A percentile compares a stretch with the other conserved stretches of the same genome.
phyloP scores from a whole-genome alignment of 1,140 invertebrate species.

The Trichonephila clavata region DNA sequence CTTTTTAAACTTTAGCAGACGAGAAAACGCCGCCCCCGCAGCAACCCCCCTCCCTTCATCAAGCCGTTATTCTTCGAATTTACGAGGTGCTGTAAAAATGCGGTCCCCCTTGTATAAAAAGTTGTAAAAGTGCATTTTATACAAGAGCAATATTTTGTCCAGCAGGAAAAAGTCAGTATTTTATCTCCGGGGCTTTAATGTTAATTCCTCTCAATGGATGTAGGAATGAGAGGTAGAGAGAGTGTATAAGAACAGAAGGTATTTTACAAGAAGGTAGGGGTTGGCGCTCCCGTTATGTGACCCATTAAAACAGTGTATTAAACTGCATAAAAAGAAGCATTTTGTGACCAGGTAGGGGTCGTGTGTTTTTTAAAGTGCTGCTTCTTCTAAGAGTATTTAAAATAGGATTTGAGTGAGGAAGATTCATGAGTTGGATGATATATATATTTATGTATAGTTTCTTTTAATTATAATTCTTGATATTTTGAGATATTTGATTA shows the following conservation, averaged over 20 bases:
- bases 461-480: neutral
- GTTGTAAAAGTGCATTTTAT: slow-evolving; percentile 55
- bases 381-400: neutral
- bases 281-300: slow-evolving; percentile 4
- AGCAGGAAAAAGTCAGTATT: neutral
- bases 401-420: no score
- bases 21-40: neutral
- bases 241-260: neutral
- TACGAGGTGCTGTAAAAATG: slow-evolving; percentile 65
- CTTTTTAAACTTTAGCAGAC: slow-evolving; percentile 53
- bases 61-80: slow-evolving; percentile 34
- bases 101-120: slow-evolving; percentile 26
- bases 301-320: slow-evolving; percentile 44
- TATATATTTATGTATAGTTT: no score
- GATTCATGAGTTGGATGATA: no score
- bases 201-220: slow-evolving; percentile 52
- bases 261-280: neutral
- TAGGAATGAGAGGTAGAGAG: slow-evolving; percentile 1
- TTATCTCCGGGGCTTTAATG: slow-evolving; percentile 45
- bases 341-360: neutral
- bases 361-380: neutral
- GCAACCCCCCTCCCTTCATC: neutral
- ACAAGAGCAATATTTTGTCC: slow-evolving; percentile 57
- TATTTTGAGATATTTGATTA: neutral
- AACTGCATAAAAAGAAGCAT: slow-evolving; percentile 17